These are phyloP conservation scores for Geotrupes spiniger DNA, from an alignment of 2,888 invertebrate genomes.

Conservation along the genomic window DNA sequence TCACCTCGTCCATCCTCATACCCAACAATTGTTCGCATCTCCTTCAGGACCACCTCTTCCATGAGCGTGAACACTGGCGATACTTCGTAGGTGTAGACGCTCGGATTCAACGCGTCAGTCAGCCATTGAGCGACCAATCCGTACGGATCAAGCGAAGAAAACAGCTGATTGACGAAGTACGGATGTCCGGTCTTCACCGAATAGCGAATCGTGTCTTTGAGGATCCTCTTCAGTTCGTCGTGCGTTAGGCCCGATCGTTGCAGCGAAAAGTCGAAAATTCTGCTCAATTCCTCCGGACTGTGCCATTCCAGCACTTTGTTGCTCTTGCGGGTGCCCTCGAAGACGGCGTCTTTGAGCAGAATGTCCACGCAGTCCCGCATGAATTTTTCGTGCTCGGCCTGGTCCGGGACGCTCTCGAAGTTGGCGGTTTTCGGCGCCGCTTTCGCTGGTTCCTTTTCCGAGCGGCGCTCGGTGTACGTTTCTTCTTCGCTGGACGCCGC, in stretches of 20 bases:
- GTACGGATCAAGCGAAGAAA: slow-evolving; percentile 81
- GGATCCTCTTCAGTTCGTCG: slow-evolving; percentile 63
- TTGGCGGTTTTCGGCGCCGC: slow-evolving; percentile 26
- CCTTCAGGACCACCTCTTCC: slow-evolving; percentile 77
- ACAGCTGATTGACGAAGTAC: slow-evolving; percentile 85
- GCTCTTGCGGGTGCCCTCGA: slow-evolving; percentile 67
- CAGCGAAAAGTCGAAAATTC: slow-evolving; percentile 65
- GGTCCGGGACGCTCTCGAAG: slow-evolving; percentile 64
- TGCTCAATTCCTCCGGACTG: slow-evolving; percentile 68
- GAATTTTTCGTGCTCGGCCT: slow-evolving; percentile 68
- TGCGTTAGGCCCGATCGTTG: slow-evolving; percentile 60
- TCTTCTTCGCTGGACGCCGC: slow-evolving; percentile 43
- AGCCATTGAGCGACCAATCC: slow-evolving; percentile 82
- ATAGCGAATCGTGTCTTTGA: slow-evolving; percentile 73
- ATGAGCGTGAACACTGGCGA: slow-evolving; percentile 84
- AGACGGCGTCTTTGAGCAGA: slow-evolving; percentile 71
- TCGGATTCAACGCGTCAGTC: slow-evolving; percentile 81
- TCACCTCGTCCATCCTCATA: slow-evolving; percentile 73
- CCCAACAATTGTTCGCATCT: slow-evolving; percentile 78
- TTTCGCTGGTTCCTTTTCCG: not conserved
- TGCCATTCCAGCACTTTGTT: slow-evolving; percentile 80
- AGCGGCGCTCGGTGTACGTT: slow-evolving; percentile 21
- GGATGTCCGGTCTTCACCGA: slow-evolving; percentile 91
- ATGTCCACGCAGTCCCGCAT: slow-evolving; percentile 68
- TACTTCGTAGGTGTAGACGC: slow-evolving; percentile 87